Conservation (phyloP, 2,888 invertebrate genomes). For the Volucella inflata region DNA sequence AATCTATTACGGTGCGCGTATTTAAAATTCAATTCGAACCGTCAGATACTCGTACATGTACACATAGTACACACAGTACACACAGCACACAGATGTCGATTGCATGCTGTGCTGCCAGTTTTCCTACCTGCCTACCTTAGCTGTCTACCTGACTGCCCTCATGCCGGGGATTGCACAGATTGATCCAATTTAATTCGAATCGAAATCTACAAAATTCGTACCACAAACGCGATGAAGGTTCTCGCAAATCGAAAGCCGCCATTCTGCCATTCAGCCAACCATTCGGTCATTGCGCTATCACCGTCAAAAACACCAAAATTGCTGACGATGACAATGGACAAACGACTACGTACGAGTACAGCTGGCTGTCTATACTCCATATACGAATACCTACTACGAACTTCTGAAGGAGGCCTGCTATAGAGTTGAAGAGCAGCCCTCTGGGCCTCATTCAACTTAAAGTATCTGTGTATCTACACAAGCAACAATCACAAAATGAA, state of each 20-base stretch:
- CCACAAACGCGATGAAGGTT: constrained; percentile 64
- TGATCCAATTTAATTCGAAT: constrained; percentile 75
- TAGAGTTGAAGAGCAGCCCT: constrained; percentile 42
- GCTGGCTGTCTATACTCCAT: constrained; percentile 1
- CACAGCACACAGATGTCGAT: constrained; percentile 38
- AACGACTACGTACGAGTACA: constrained; percentile 1
- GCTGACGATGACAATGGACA: constrained; percentile 54
- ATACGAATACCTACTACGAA: constrained; percentile 17
- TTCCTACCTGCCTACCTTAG: constrained; percentile 11
- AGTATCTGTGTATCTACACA: constrained; percentile 51
- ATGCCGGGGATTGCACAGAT: constrained; percentile 58
- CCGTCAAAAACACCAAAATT: constrained; percentile 72
- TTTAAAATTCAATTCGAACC: constrained; percentile 67
- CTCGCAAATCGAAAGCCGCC: constrained; percentile 32
- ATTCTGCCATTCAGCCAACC: too few species aligned
- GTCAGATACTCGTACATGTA: not conserved
- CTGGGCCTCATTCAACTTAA: constrained; percentile 27
- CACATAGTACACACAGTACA: not conserved
- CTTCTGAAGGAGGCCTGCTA: constrained; percentile 54
- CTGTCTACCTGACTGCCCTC: constrained; percentile 18
- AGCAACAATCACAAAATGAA: constrained; percentile 69
- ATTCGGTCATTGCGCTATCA: constrained; percentile 29
- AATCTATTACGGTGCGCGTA: constrained; percentile 71
- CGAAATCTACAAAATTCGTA: constrained; percentile 68
- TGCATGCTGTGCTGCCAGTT: constrained; percentile 11